phyloP scores from a whole-genome alignment of 2,797 vertebrate species.

The Eospalax fontanierii region DNA sequence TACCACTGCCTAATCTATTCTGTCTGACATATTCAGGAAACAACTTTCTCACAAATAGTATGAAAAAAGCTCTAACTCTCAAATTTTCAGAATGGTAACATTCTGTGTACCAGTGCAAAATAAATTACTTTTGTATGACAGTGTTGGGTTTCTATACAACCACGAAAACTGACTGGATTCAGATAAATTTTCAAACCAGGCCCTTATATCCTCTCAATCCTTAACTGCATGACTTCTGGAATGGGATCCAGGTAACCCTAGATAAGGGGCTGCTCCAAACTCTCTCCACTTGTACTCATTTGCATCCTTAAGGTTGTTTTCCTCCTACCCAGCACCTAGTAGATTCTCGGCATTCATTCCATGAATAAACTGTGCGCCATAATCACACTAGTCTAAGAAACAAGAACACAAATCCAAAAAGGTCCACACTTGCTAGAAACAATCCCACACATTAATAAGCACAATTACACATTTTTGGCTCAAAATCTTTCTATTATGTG shows the following conservation, averaged over 20 bases:
- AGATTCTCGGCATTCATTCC: neutral
- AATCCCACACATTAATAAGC: neutral
- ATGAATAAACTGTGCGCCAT: neutral
- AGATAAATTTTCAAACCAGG: neutral
- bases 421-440: constrained; percentile 54
- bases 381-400: constrained; percentile 54
- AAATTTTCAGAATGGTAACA: constrained; percentile 20
- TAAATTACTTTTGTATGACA: constrained; percentile 2
- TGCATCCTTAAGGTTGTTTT: constrained; percentile 18
- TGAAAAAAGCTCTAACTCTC: constrained; percentile 28
- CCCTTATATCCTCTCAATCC: constrained; percentile 17
- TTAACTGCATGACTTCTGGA: constrained; percentile 28
- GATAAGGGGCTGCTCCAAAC: constrained; percentile 34
- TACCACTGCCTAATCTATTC: constrained; percentile 1
- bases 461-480: constrained; percentile 36
- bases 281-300: constrained; percentile 18
- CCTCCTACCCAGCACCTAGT: neutral
- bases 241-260: constrained; percentile 2
- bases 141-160: neutral
- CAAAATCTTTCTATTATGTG: constrained; percentile 18
- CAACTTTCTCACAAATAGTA: constrained; percentile 5
- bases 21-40: constrained; percentile 42
- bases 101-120: neutral
- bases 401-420: neutral
- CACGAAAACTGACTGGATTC: neutral